phyloP scores from a whole-genome alignment of 2,797 vertebrate species.

The Pelochelys cantorii region DNA sequence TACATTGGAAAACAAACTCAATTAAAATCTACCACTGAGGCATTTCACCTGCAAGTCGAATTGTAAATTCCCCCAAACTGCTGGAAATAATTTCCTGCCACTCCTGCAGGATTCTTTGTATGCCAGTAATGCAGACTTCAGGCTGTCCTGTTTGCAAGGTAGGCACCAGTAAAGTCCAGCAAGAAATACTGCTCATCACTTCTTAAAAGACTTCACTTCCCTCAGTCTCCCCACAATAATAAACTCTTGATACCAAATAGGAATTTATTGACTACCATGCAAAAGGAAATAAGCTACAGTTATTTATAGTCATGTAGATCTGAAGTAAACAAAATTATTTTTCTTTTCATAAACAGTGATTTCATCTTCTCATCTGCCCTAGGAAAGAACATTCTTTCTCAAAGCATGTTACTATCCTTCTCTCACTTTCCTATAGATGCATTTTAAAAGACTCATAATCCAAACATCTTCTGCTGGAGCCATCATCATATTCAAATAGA shows the following conservation, averaged over 20 bases:
- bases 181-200: constrained; percentile 66
- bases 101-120: constrained; percentile 22
- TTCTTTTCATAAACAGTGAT: neutral
- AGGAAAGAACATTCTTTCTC: constrained; percentile 24
- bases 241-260: constrained; percentile 53
- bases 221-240: constrained; percentile 47
- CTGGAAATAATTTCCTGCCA: constrained; percentile 65
- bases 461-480: neutral
- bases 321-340: constrained; percentile 1
- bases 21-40: neutral
- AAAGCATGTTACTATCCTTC: neutral
- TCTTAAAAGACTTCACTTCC: constrained; percentile 60
- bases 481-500: neutral
- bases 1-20: neutral
- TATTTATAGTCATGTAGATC: neutral
- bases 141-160: constrained; percentile 58
- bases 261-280: constrained; percentile 52
- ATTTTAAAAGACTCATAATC: neutral
- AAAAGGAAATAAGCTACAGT: constrained; percentile 11
- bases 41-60: neutral
- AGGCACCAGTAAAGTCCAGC: constrained; percentile 65
- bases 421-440: neutral
- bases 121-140: constrained; percentile 57
- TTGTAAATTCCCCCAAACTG: neutral
- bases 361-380: neutral